Percentiles rank a stretch among this genome's conserved stretches.
Evolutionary conservation across 1,140 invertebrate genomes (phyloP).

Genomic region (Homalodisca vitripennis): DNA sequence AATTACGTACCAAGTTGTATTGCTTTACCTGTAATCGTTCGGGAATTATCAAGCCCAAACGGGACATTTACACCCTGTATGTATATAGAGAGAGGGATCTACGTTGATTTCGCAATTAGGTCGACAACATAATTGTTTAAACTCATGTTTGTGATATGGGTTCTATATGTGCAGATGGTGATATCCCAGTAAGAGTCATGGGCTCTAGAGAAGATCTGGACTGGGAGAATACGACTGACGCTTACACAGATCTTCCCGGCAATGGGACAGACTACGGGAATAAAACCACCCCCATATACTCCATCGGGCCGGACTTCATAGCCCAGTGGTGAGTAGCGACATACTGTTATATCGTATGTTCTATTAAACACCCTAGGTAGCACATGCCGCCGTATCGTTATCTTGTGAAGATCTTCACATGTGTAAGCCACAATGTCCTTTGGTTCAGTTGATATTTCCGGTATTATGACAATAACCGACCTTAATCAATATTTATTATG

Average conservation of each 20-base stretch:
- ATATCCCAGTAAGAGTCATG: too few species aligned
- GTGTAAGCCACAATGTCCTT: too few species aligned
- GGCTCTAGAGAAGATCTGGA: constrained; percentile 9
- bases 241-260: not conserved
- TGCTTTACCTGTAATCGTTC: too few species aligned
- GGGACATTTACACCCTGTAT: too few species aligned
- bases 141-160: too few species aligned
- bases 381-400: not conserved
- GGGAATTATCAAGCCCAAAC: too few species aligned
- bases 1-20: too few species aligned
- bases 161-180: too few species aligned
- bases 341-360: constrained; percentile 4
- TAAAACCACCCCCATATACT: constrained; percentile 33
- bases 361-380: not conserved
- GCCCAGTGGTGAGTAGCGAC: constrained; percentile 31
- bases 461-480: not conserved
- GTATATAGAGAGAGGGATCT: too few species aligned
- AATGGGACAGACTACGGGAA: constrained; percentile 28
- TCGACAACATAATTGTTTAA: too few species aligned
- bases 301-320: constrained; percentile 34
- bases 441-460: not conserved
- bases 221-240: constrained; percentile 10
- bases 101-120: too few species aligned
- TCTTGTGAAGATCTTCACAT: not conserved
- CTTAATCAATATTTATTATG: too few species aligned